These are phyloP conservation scores for Margaritifera margaritifera DNA, from an alignment of 2,888 invertebrate genomes.

Conservation along the genomic window DNA sequence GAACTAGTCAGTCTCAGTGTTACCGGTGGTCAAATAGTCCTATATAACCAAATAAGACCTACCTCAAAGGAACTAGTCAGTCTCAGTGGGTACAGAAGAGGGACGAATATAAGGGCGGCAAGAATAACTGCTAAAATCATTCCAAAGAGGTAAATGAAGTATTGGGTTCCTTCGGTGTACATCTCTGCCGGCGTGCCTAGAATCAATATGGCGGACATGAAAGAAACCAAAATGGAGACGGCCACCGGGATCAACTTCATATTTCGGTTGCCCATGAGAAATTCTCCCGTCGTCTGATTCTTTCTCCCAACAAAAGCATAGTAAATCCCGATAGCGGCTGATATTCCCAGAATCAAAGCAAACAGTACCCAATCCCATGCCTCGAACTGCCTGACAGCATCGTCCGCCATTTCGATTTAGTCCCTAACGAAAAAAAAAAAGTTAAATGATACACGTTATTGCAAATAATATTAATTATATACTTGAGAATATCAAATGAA, in stretches of 20 bases:
- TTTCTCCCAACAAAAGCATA: slow-evolving; percentile 49
- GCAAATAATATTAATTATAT: too few species aligned
- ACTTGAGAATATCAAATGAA: too few species aligned
- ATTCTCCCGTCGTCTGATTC: slow-evolving; percentile 53
- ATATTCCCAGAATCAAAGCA: slow-evolving; percentile 48
- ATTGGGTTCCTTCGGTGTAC: slow-evolving; percentile 62
- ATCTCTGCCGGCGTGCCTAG: slow-evolving; percentile 66
- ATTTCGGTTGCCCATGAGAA: slow-evolving; percentile 60
- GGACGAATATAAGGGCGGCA: slow-evolving; percentile 49
- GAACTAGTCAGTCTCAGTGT: neutral
- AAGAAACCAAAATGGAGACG: slow-evolving; percentile 65
- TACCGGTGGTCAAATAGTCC: too few species aligned
- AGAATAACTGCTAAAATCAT: slow-evolving; percentile 42
- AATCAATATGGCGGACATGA: slow-evolving; percentile 69
- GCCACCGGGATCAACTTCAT: slow-evolving; percentile 63
- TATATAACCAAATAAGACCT: too few species aligned
- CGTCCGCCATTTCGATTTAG: slow-evolving; percentile 15
- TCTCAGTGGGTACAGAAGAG: slow-evolving; percentile 53
- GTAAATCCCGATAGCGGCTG: slow-evolving; percentile 61
- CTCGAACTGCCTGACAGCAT: slow-evolving; percentile 30
- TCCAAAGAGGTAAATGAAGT: slow-evolving; percentile 47
- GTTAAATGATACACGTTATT: too few species aligned
- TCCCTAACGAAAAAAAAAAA: too few species aligned
- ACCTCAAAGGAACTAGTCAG: slow-evolving; percentile 60
- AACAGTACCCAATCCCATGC: slow-evolving; percentile 62